phyloP scores from a whole-genome alignment of 2,797 vertebrate genomes.

The Brachyrhaphis roseni region DNA sequence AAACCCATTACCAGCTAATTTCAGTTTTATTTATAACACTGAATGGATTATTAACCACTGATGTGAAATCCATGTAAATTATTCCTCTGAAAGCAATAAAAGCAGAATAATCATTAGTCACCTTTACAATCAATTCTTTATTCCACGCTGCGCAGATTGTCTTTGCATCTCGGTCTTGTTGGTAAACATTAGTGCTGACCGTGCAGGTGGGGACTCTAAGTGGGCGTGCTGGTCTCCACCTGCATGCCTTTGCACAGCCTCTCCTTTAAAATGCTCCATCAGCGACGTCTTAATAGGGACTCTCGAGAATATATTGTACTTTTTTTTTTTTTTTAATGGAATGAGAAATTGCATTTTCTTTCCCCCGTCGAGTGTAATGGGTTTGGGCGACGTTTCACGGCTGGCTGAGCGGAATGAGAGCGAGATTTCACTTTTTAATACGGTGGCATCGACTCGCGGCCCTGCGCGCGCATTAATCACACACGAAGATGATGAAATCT shows the following conservation, averaged over 20 bases:
- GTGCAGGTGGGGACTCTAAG: conserved; percentile 68
- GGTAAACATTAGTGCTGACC: conserved; percentile 77
- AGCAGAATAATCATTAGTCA: conserved; percentile 91
- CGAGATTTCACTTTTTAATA: conserved; percentile 93
- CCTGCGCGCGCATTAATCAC: conserved; percentile 95
- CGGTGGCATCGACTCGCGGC: conserved; percentile 90
- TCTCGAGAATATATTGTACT: conserved; percentile 91
- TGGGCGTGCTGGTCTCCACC: conserved; percentile 65
- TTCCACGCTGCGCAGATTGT: conserved; percentile 6
- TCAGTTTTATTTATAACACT: conserved; percentile 90
- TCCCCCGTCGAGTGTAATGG: conserved; percentile 89
- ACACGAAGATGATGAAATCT: conserved; percentile 89
- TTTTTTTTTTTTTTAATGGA: conserved; percentile 87
- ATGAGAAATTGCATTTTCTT: conserved; percentile 98
- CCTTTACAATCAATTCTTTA: conserved; percentile 84
- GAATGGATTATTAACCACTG: conserved; percentile 91
- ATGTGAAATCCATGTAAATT: conserved; percentile 94
- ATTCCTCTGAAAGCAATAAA: conserved; percentile 89
- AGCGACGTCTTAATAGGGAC: conserved; percentile 96
- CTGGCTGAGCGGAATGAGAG: conserved; percentile 96
- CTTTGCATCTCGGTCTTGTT: conserved; percentile 37
- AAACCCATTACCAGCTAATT: conserved; percentile 91
- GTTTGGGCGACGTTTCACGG: conserved; percentile 95
- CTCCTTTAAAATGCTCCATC: conserved; percentile 88
- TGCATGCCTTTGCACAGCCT: conserved; percentile 53